Percentiles rank a stretch among this genome's conserved stretches.
Evolutionary conservation across 1,140 invertebrate species (phyloP).

Genomic region (Epicauta chinensis): DNA sequence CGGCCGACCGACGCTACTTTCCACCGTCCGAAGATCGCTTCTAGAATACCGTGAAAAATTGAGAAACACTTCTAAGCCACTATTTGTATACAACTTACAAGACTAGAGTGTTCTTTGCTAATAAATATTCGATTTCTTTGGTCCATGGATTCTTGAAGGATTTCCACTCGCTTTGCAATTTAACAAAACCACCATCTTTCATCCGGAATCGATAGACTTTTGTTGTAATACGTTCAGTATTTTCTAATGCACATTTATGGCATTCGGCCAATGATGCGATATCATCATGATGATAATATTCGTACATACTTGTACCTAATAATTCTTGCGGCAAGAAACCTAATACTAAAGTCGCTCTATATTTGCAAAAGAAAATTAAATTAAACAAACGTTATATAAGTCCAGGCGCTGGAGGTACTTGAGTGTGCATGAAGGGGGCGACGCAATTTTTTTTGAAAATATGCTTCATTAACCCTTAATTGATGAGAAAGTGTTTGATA

Average conservation of each 20-base stretch:
- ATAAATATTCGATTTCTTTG: conserved; percentile 82
- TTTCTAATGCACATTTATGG: conserved; percentile 73
- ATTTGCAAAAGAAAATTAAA: conserved; percentile 19
- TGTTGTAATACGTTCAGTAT: conserved; percentile 58
- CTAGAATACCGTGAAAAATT: too few species aligned
- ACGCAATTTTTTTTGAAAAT: too few species aligned
- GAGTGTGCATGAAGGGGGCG: too few species aligned
- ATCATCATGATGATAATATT: conserved; percentile 85
- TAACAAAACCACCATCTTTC: conserved; percentile 67
- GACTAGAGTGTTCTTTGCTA: conserved; percentile 75
- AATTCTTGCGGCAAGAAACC: conserved; percentile 91
- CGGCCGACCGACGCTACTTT: conserved; percentile 45
- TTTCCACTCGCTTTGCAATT: conserved; percentile 76
- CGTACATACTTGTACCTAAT: conserved; percentile 87
- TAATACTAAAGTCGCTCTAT: conserved; percentile 76
- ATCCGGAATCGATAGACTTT: conserved; percentile 72
- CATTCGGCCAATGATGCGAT: conserved; percentile 72
- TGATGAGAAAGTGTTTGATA: too few species aligned
- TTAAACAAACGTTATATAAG: too few species aligned
- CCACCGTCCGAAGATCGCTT: conserved; percentile 47
- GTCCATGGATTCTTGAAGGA: conserved; percentile 89
- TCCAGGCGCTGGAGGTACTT: too few species aligned
- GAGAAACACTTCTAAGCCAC: conserved; percentile 12
- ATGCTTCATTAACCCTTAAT: too few species aligned
- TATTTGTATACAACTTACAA: conserved; percentile 44